Conservation (phyloP, 2,888 invertebrate genomes). For the Molorchus minor region DNA sequence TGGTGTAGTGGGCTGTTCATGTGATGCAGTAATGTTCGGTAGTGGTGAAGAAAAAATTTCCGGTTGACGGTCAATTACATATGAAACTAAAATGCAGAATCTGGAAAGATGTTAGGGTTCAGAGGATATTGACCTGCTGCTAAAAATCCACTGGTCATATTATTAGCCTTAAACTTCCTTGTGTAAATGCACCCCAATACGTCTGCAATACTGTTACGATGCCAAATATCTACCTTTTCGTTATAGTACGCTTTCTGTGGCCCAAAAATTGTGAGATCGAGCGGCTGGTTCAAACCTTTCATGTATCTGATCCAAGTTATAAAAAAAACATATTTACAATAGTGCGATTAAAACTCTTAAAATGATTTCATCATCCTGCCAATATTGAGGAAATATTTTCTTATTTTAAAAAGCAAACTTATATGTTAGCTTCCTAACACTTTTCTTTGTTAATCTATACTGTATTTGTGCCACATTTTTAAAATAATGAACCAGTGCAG, state of each 20-base stretch:
- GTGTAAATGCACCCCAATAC: neutral
- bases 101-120: neutral
- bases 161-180: neutral
- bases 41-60: neutral
- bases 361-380: too few species aligned
- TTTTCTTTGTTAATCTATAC: too few species aligned
- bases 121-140: neutral
- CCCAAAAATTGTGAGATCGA: neutral
- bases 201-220: slow-evolving; percentile 5
- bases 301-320: too few species aligned
- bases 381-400: too few species aligned
- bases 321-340: too few species aligned
- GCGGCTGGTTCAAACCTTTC: too few species aligned
- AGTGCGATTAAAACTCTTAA: too few species aligned
- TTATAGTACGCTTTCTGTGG: neutral
- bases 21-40: neutral
- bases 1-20: neutral
- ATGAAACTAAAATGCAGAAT: slow-evolving; percentile 8
- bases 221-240: neutral
- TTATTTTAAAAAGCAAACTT: too few species aligned
- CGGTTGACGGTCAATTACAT: neutral
- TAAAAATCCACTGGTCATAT: slow-evolving; percentile 9
- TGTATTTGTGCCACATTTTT: too few species aligned
- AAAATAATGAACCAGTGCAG: too few species aligned
- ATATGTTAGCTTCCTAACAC: too few species aligned